These are phyloP conservation scores for Eumeta japonica DNA, from an alignment of 1,140 invertebrate species.

Conservation along the genomic window DNA sequence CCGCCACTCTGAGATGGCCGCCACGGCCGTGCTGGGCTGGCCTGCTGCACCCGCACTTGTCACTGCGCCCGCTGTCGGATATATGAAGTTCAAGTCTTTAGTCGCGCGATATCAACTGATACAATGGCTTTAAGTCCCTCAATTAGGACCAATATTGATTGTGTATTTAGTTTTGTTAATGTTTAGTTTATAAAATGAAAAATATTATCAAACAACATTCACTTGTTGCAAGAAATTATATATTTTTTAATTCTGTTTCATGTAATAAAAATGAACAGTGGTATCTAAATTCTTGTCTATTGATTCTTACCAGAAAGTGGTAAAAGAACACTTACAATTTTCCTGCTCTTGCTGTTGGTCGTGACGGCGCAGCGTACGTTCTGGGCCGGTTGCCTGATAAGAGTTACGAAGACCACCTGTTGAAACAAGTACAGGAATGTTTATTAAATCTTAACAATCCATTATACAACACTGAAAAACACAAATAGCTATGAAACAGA, in stretches of 20 bases:
- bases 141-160: neutral
- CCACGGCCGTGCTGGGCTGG: conserved; percentile 37
- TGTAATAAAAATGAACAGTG: neutral
- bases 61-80: neutral
- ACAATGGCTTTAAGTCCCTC: neutral
- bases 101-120: neutral
- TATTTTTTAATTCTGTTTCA: neutral
- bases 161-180: neutral
- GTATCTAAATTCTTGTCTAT: neutral
- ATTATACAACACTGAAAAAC: neutral
- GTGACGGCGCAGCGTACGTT: conserved; percentile 38
- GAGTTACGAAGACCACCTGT: conserved; percentile 37
- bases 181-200: neutral
- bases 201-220: neutral
- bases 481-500: too few relatives aligned
- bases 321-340: conserved; percentile 35
- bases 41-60: conserved; percentile 25
- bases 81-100: too few relatives aligned
- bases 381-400: conserved; percentile 29
- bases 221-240: neutral
- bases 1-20: conserved; percentile 42
- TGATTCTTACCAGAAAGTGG: too few relatives aligned
- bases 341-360: conserved; percentile 41
- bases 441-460: neutral
- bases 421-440: too few relatives aligned